Conservation (phyloP, 2,888 invertebrate species). For the Nematopogon swammerdamellus region DNA sequence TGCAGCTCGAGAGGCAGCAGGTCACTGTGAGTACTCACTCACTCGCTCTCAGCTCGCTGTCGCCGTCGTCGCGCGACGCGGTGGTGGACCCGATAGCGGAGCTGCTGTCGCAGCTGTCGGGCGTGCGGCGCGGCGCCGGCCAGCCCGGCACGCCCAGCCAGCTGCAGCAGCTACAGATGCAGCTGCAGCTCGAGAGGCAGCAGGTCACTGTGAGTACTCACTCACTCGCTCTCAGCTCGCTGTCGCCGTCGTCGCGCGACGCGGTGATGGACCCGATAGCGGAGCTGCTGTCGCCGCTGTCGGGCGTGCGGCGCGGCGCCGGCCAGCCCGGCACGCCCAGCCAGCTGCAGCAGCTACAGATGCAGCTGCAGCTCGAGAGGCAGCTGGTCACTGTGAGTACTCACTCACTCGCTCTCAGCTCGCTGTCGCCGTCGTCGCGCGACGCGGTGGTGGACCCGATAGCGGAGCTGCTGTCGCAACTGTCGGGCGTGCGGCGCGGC, state of each 20-base stretch:
- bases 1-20: constrained; percentile 88
- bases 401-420: too few relatives aligned
- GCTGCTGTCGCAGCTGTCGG: constrained; percentile 91
- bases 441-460: constrained; percentile 88
- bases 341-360: constrained; percentile 90
- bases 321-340: constrained; percentile 61
- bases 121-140: constrained; percentile 76
- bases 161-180: constrained; percentile 93
- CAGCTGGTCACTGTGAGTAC: constrained; percentile 71
- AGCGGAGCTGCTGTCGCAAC: constrained; percentile 83
- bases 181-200: constrained; percentile 86
- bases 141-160: constrained; percentile 67
- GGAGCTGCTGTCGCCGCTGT: constrained; percentile 91
- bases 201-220: constrained; percentile 63
- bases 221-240: constrained; percentile 66
- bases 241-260: constrained; percentile 87
- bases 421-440: too few relatives aligned
- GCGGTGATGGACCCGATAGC: constrained; percentile 96
- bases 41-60: constrained; percentile 81
- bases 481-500: constrained; percentile 75
- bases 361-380: constrained; percentile 89
- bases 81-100: constrained; percentile 97
- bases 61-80: constrained; percentile 87
- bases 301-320: constrained; percentile 80
- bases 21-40: constrained; percentile 60